These are phyloP conservation scores for Bicyclus anynana DNA, from an alignment of 1,140 invertebrate genomes.

Conservation along the genomic window DNA sequence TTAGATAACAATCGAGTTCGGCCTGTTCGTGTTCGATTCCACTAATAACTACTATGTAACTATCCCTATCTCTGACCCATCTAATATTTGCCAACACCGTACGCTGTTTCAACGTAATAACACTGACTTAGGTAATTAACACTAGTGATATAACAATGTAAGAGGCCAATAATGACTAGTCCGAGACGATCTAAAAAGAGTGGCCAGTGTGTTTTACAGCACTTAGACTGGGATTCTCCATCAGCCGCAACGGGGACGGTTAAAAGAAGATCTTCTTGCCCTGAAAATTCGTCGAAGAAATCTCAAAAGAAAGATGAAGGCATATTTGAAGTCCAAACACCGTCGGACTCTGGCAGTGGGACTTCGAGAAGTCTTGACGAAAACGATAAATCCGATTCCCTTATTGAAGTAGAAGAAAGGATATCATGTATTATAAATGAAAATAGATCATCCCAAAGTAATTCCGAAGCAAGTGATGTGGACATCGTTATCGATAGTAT, in stretches of 20 bases:
- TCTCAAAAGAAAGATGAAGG: conserved; percentile 33
- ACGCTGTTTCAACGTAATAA: conserved; percentile 48
- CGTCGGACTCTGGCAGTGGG: conserved; percentile 59
- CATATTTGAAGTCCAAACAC: conserved; percentile 56
- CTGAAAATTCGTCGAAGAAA: conserved; percentile 46
- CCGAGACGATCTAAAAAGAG: conserved; percentile 68
- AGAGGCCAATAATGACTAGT: conserved; percentile 69
- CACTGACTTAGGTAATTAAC: conserved; percentile 19
- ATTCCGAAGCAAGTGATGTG: conserved; percentile 65
- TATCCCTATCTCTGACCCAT: conserved; percentile 32
- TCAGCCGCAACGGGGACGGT: conserved; percentile 82
- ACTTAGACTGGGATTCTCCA: conserved; percentile 83
- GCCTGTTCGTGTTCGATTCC: conserved; percentile 51
- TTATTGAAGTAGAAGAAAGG: conserved; percentile 67
- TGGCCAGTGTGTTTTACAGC: conserved; percentile 58
- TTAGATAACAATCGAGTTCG: conserved; percentile 63
- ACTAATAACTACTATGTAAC: conserved; percentile 43
- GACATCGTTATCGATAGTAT: conserved; percentile 63
- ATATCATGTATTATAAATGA: conserved; percentile 70
- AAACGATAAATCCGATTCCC: conserved; percentile 55
- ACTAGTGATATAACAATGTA: conserved; percentile 44
- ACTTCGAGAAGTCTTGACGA: conserved; percentile 53
- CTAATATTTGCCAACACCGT: conserved; percentile 31
- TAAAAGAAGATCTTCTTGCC: conserved; percentile 78
- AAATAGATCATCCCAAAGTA: conserved; percentile 66